These are phyloP conservation scores for Thymelicus acteon DNA, from an alignment of 2,888 invertebrate genomes.

Conservation along the genomic window DNA sequence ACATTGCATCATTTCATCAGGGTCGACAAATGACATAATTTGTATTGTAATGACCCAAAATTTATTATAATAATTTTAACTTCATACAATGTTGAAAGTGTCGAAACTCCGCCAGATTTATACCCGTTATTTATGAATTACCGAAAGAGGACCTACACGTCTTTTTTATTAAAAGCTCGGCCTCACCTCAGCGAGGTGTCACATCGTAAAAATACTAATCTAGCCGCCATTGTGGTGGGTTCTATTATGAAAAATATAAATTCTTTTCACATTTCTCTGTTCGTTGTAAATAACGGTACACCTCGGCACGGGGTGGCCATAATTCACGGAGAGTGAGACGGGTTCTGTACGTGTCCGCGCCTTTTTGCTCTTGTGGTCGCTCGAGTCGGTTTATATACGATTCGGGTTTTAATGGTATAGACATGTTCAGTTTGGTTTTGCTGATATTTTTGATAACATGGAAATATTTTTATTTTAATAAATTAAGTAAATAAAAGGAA, in stretches of 20 bases:
- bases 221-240: conserved; percentile 28
- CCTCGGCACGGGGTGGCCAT: conserved; percentile 36
- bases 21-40: too few relatives aligned
- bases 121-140: not conserved
- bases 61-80: not conserved
- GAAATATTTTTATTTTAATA: not conserved
- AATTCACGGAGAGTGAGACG: conserved; percentile 31
- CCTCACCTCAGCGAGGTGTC: conserved; percentile 31
- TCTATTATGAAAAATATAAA: conserved; percentile 37
- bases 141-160: conserved; percentile 6
- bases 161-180: conserved; percentile 20
- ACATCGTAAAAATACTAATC: conserved; percentile 37
- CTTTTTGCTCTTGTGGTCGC: conserved; percentile 33
- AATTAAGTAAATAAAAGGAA: too few relatives aligned
- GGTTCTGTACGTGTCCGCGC: conserved; percentile 33
- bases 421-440: conserved; percentile 26
- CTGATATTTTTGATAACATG: not conserved
- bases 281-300: conserved; percentile 37
- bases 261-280: conserved; percentile 36
- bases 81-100: not conserved
- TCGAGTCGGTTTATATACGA: conserved; percentile 25
- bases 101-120: conserved; percentile 9
- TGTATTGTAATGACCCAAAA: not conserved
- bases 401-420: conserved; percentile 30
- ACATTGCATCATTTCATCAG: too few relatives aligned